Base-by-base conservation (phyloP, 2,888 invertebrate species). In the Coecobrya sp. region DNA sequence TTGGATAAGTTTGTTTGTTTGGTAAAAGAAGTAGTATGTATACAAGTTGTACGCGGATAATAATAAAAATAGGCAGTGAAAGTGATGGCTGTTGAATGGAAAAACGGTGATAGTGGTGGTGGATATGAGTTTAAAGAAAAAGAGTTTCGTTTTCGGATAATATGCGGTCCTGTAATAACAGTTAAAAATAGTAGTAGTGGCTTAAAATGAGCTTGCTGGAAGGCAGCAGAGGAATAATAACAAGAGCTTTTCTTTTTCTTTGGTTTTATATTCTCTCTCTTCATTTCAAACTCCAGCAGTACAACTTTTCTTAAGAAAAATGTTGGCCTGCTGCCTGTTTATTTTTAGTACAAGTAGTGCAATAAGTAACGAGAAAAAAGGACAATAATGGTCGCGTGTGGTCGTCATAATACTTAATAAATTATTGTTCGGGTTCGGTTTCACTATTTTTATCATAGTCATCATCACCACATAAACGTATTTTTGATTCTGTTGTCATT, bases 301-400 rank as follows among this genome's bases (percentile, higher is more conserved):
- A n/a, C n/a, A n/a, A n/a, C n/a, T n/a, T n/a, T n/a, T n/a, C n/a
- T n/a, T n/a, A 27, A 65, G 13, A 27, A 65, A 65, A 27, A 27
- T 8, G 42, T 42, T 42, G 42, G 42, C 10, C 4, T 42, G n/a
- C n/a, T n/a, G n/a, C n/a, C n/a, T n/a, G n/a, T n/a, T n/a, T n/a
- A n/a, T n/a, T n/a, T n/a, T n/a, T n/a, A n/a, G n/a, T n/a, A n/a
- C n/a, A n/a, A n/a, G n/a, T n/a, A n/a, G n/a, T n/a, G n/a, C n/a
- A n/a, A 65, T 1, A 27, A 11, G 65, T 27, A n/a, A 13, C 3
- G 11, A 27, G 27, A 27, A 11, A 25, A 27, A 27, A 11, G 25
- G 65, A 65, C 25, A n/a, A n/a, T n/a, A 59, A 59, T 59, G 59
- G 59, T 59, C 59, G 22, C 19, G 42, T 22, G n/a, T n/a, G n/a